Evolutionary conservation across 2,888 invertebrate genomes (phyloP).

Genomic region (Hipparchia semele): DNA sequence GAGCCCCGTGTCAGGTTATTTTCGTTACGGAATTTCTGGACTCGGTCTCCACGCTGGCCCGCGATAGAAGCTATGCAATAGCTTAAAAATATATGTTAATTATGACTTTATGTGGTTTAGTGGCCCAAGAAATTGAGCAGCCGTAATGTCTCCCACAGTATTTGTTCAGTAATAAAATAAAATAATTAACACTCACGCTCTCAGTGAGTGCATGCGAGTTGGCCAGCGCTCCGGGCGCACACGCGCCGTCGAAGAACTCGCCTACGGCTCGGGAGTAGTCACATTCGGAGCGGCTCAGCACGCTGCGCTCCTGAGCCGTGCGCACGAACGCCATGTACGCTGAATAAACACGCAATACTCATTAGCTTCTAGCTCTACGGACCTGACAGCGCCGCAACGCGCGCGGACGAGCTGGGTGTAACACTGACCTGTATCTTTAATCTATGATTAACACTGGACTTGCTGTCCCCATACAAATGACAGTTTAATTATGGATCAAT

Average conservation of each 20-base stretch:
- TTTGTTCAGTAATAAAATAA: not conserved
- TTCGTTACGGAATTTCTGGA: too few relatives aligned
- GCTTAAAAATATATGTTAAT: too few relatives aligned
- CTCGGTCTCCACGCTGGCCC: too few relatives aligned
- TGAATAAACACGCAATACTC: constrained; percentile 42
- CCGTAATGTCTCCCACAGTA: not conserved
- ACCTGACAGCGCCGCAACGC: not conserved
- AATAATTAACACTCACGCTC: constrained; percentile 42
- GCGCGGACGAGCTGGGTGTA: constrained; percentile 59
- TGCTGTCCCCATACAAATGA: too few relatives aligned
- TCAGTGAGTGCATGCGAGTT: constrained; percentile 66
- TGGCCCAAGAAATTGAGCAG: not conserved
- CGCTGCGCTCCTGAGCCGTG: constrained; percentile 70
- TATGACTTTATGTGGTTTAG: too few relatives aligned
- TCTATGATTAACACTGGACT: too few relatives aligned
- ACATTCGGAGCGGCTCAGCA: constrained; percentile 76
- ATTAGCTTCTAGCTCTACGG: not conserved
- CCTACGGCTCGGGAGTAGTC: constrained; percentile 82
- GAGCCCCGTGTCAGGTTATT: too few relatives aligned
- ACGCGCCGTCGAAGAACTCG: constrained; percentile 82
- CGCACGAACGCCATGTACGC: constrained; percentile 86
- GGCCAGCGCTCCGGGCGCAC: constrained; percentile 84
- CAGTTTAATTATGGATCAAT: too few relatives aligned
- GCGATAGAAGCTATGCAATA: too few relatives aligned
- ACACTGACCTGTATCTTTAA: too few relatives aligned